Conservation (phyloP, 2,797 vertebrate genomes). For the Falco naumanni region DNA sequence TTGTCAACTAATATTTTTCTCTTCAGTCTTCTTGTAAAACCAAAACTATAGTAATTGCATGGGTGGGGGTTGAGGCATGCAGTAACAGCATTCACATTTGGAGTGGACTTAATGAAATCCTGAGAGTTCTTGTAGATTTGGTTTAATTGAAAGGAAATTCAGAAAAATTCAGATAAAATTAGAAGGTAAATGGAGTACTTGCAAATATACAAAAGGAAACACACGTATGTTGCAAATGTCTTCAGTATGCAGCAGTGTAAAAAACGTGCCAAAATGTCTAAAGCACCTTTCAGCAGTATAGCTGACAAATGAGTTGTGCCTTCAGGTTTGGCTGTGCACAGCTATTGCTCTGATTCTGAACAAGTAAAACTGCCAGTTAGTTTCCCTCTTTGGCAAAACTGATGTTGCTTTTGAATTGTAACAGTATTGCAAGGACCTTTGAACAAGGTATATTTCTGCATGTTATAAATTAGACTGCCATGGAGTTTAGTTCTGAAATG, state of each 20-base stretch:
- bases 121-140: background rate
- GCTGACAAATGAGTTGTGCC: conserved; percentile 22
- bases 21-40: background rate
- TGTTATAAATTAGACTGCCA: conserved; percentile 6
- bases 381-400: background rate
- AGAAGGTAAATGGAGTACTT: background rate
- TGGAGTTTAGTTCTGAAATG: background rate
- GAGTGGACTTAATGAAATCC: background rate
- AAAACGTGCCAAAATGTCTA: background rate
- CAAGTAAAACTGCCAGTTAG: background rate
- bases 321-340: conserved; percentile 18
- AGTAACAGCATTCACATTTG: background rate
- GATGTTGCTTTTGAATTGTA: background rate
- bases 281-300: background rate
- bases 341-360: background rate
- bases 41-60: background rate
- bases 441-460: background rate
- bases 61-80: background rate
- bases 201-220: background rate
- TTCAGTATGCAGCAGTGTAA: background rate
- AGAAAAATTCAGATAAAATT: background rate
- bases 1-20: conserved; percentile 17
- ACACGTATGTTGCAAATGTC: background rate
- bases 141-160: conserved; percentile 3
- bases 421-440: background rate